Base-by-base conservation (phyloP, 2,888 invertebrate species). In the Petrolisthes manimaculis region DNA sequence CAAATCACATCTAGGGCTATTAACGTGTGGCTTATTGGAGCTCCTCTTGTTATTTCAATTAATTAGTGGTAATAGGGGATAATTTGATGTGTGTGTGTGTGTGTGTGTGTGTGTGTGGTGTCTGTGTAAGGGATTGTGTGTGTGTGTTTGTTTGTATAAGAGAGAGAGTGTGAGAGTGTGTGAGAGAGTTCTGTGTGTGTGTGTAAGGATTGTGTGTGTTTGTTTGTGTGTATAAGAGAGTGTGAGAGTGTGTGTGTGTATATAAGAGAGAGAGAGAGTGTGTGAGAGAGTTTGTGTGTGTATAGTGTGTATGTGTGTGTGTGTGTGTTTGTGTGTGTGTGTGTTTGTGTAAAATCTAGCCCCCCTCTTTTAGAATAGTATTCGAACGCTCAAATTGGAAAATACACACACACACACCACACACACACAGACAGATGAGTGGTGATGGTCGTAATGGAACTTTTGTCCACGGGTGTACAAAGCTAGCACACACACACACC, bases 141-240 rank as follows among this genome's bases (percentile, higher is more conserved):
- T 79, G 79, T 79, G 12, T 37, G 37, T 51, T 37, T 79, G 79
- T 79, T 37, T 79, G 53, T 79, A 53, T 79, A 53, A 12, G 37
- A 37, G 37, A 37, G 37, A 37, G 37, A 37, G 37, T 1, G 37
- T 1, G 37, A 37, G 37, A 37, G 37, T 1, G 37, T 1, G 37
- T 1, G 37, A 37, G 37, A 37, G 37, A 37, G 37, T 61, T 61
- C 61, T 9, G 6, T 61, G 14, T 6, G 14, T 61, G 6, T 6
- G 6, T 61, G 61, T 61, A 14, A n/a, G 12, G n/a, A 6, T 37
- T 12, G 79, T 79, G 79, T 12, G 12, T 79, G 79, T 79, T 14
- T 37, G 37, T 51, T 37, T 79, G 79, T 79, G 79, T 79, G 53
- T 79, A 53, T 79, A 53, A 12, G 37, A 24, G 79, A 51, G 37